A percentile compares a stretch with the other conserved stretches of the same genome.
phyloP scores from a whole-genome alignment of 2,113 vertebrate genomes.

The Albula goreensis region DNA sequence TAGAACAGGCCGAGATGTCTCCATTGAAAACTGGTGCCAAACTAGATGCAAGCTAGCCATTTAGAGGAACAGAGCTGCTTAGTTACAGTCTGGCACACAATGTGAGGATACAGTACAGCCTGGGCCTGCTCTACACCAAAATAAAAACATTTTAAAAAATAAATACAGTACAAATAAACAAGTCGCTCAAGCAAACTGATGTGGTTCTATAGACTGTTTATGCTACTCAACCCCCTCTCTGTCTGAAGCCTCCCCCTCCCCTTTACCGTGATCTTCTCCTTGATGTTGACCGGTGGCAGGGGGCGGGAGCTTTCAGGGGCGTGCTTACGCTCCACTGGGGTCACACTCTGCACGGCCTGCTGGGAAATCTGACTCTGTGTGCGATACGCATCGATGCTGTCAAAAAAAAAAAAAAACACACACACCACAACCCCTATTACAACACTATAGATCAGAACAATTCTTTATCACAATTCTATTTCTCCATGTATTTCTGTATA shows the following conservation, averaged over 20 bases:
- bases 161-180: no score
- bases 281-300: slow-evolving; percentile 48
- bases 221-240: no score
- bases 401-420: not conserved
- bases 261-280: slow-evolving; percentile 63
- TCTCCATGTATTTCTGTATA: no score
- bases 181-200: no score
- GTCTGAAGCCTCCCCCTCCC: not conserved
- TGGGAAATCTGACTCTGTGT: slow-evolving; percentile 50
- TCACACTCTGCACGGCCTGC: slow-evolving; percentile 28
- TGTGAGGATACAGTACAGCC: not conserved
- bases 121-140: no score
- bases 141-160: no score
- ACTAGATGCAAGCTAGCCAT: not conserved
- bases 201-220: no score
- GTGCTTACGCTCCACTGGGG: slow-evolving; percentile 42
- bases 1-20: no score
- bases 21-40: not conserved
- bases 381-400: slow-evolving; percentile 71
- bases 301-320: slow-evolving; percentile 37
- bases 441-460: no score
- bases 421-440: no score
- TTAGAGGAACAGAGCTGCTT: not conserved
- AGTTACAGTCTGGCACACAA: slow-evolving; percentile 27
- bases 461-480: no score